Evolutionary conservation across 2,797 vertebrate species (phyloP).

Genomic region (Emydoidea blandingii): DNA sequence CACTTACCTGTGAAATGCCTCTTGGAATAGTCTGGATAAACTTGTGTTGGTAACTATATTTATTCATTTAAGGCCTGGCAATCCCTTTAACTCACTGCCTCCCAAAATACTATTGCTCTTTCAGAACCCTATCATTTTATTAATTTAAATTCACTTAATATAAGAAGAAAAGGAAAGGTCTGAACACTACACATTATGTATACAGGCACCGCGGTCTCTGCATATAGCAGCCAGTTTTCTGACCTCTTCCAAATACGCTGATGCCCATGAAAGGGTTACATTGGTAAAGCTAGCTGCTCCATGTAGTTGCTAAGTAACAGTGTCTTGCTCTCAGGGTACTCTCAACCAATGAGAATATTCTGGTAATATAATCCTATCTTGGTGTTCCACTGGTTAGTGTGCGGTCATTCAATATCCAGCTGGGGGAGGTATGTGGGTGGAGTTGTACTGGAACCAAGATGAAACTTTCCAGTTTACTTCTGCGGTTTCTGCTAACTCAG

Average conservation of each 20-base stretch:
- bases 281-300: background rate
- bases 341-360: background rate
- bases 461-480: background rate
- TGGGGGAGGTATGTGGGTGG: background rate
- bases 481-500: background rate
- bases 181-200: background rate
- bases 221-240: background rate
- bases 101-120: constrained; percentile 55
- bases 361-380: rapidly evolving
- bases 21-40: constrained; percentile 72
- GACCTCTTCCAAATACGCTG: background rate
- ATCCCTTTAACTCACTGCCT: constrained; percentile 65
- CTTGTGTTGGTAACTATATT: constrained; percentile 62
- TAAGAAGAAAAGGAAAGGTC: background rate
- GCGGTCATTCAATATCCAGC: background rate
- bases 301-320: rapidly evolving
- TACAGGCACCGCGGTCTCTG: background rate
- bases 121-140: background rate
- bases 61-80: constrained; percentile 66
- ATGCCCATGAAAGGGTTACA: background rate
- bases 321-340: background rate
- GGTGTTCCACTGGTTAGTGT: rapidly evolving
- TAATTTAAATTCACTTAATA: background rate
- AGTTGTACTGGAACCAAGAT: background rate
- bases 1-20: constrained; percentile 70